Percentiles rank a stretch among this genome's conserved stretches.
These are phyloP conservation scores for Plutella xylostella DNA, from an alignment of 2,888 invertebrate species.

Conservation along the genomic window DNA sequence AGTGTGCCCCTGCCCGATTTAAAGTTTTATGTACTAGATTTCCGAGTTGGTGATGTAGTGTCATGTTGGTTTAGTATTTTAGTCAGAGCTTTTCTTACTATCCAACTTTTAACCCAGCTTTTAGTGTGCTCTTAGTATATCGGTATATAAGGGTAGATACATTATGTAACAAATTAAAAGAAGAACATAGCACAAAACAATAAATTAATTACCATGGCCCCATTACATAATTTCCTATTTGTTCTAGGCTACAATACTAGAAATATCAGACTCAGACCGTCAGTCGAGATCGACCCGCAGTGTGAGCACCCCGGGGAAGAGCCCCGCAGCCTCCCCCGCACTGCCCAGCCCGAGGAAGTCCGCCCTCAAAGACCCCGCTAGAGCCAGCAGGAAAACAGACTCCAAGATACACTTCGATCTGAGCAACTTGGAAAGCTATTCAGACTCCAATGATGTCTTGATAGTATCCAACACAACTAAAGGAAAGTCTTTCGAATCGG, in stretches of 20 bases:
- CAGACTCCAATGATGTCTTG: constrained; percentile 20
- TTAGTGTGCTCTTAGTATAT: too few relatives aligned
- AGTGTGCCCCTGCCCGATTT: too few relatives aligned
- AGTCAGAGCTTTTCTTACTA: too few relatives aligned
- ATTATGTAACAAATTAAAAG: too few relatives aligned
- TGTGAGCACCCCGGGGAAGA: constrained; percentile 13
- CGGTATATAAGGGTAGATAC: too few relatives aligned
- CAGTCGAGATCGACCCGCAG: constrained; percentile 2
- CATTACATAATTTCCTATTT: too few relatives aligned
- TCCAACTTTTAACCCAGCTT: too few relatives aligned
- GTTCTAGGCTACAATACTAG: constrained; percentile 33
- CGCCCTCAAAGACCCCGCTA: constrained; percentile 38
- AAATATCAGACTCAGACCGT: constrained; percentile 26
- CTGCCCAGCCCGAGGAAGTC: constrained; percentile 40
- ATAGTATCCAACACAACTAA: constrained; percentile 18
- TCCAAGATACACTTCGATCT: constrained; percentile 58
- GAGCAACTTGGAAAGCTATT: constrained; percentile 36
- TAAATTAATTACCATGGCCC: too few relatives aligned
- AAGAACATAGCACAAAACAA: too few relatives aligned
- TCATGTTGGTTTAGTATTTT: too few relatives aligned
- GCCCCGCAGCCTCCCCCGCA: constrained; percentile 18
- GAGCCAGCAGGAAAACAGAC: constrained; percentile 35
- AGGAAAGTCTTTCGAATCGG: background rate
- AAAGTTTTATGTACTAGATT: too few relatives aligned
- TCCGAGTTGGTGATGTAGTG: too few relatives aligned